phyloP scores from a whole-genome alignment of 2,888 invertebrate species.

The Crossocerus cetratus region DNA sequence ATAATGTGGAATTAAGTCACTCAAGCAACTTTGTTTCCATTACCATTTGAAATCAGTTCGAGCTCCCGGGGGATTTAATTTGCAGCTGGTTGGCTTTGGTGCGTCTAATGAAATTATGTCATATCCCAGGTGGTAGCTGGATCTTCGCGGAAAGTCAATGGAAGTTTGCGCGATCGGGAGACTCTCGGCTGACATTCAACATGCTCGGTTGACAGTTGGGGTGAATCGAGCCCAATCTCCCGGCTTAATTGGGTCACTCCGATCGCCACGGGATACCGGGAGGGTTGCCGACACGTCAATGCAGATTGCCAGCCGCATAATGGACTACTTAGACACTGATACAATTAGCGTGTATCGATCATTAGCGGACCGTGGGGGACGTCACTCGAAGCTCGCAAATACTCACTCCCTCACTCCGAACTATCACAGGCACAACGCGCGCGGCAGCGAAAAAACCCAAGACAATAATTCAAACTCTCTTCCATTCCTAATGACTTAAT shows the following conservation, averaged over 20 bases:
- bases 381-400: too few relatives aligned
- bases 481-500: too few relatives aligned
- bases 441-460: too few relatives aligned
- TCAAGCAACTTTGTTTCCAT: background rate
- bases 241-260: conserved; percentile 32
- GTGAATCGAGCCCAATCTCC: conserved; percentile 21
- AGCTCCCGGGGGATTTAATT: too few relatives aligned
- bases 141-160: conserved; percentile 5
- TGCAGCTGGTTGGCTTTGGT: too few relatives aligned
- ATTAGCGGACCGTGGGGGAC: background rate
- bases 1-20: background rate
- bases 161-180: conserved; percentile 3
- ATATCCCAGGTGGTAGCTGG: too few relatives aligned
- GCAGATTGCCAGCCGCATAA: conserved; percentile 37
- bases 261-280: conserved; percentile 22
- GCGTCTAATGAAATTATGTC: too few relatives aligned
- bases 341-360: conserved; percentile 33
- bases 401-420: too few relatives aligned
- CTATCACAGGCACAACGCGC: too few relatives aligned
- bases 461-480: too few relatives aligned
- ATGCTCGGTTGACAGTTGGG: conserved; percentile 18
- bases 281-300: conserved; percentile 31
- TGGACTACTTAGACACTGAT: conserved; percentile 40
- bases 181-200: conserved; percentile 13
- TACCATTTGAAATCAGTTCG: too few relatives aligned